Base-by-base conservation (phyloP, 2,888 invertebrate species). In the Cephus runcator region DNA sequence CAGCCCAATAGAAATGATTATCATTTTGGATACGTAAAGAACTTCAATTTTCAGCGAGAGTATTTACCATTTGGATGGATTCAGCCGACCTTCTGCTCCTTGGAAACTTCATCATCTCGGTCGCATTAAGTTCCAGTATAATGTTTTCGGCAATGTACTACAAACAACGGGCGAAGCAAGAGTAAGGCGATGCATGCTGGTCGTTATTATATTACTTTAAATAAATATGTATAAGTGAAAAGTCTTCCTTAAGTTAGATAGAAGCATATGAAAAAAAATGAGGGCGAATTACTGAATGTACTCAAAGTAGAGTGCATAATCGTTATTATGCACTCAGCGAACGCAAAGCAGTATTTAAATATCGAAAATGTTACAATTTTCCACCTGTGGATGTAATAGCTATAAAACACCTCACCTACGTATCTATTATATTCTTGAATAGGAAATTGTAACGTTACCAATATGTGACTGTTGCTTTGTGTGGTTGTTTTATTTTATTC, bases 41-140 rank as follows among this genome's bases (percentile, higher is more conserved):
- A 15, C 23, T 9, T 56, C 23, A 56, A 56, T 56, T 56, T 94
- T 77, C 92, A 97, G 97, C 96, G 75, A 94, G 97, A 77, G 93
- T 97, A 36, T 96, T 96, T 89, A 97, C 97, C 0, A 95, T 96
- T 77, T 94, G 94, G 87, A 93, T 97, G 88, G 96, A 96, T 88
- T 97, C 97, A 0, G 94, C 94, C 3, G 97, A 97, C 90, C 83
- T 92, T 40, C 94, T 95, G 82, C 92, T 97, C 31, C 92, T 97
- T 80, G 90, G 94, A 2, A 97, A 97, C 91, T 97, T 97, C 89
- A 89, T 92, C 6, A 93, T 96, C 80, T 96, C 96, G 6, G 93
- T 95, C 0, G 77, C 93, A 11, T 92, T 97, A 34, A 97, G 97
- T 87, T 92, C 93, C 0, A 94, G 94, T 6, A 95, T 97, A 0